Evolutionary conservation across 2,888 invertebrate species (phyloP).

Genomic region (Branchellion lobata): DNA sequence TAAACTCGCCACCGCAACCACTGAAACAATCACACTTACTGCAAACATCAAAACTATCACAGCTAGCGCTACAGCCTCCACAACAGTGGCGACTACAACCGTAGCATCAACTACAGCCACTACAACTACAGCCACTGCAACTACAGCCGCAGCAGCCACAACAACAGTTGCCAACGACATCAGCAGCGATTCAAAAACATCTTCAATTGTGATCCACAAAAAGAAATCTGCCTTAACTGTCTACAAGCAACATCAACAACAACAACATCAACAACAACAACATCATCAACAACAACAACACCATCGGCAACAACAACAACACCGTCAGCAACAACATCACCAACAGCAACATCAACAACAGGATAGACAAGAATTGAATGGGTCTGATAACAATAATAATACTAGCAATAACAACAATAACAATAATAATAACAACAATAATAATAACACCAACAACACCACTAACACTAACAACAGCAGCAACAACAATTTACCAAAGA

Average conservation of each 20-base stretch:
- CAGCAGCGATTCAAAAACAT: neutral
- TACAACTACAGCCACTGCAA: too few species aligned
- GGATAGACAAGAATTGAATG: neutral
- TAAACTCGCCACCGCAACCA: too few species aligned
- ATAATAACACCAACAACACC: neutral
- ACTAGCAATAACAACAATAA: neutral
- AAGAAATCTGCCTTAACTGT: constrained; percentile 5
- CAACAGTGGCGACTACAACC: neutral
- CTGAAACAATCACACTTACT: too few species aligned
- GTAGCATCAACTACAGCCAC: neutral
- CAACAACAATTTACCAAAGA: neutral
- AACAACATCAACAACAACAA: neutral
- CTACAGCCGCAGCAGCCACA: neutral
- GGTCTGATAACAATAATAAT: neutral
- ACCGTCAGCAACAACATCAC: neutral
- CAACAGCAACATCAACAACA: neutral
- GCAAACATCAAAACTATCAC: too few species aligned
- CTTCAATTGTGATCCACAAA: neutral
- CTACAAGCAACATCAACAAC: neutral
- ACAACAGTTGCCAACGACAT: neutral
- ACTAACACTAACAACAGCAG: neutral
- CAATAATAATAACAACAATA: too few species aligned
- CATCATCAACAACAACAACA: neutral
- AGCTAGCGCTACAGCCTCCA: neutral
- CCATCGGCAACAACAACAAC: too few species aligned